Percentiles rank a stretch among this genome's conserved stretches.
Evolutionary conservation across 2,888 invertebrate genomes (phyloP).

Genomic region (Isotomurus palustris): DNA sequence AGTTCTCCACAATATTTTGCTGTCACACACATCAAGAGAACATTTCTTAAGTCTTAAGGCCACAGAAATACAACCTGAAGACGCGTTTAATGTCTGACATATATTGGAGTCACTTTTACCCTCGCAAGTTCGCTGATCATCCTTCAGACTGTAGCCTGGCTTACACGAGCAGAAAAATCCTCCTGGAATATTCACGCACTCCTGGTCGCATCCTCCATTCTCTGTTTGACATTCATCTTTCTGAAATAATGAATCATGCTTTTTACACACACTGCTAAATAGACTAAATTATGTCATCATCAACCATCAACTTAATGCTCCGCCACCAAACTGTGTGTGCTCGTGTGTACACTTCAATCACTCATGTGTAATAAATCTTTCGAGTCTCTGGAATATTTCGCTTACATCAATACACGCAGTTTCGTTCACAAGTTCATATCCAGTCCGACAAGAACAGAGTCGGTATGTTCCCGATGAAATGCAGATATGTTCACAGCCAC

Average conservation of each 20-base stretch:
- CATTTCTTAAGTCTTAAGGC: not conserved
- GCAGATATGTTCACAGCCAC: constrained; percentile 58
- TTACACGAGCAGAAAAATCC: constrained; percentile 60
- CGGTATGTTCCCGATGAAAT: constrained; percentile 55
- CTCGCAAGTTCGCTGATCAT: constrained; percentile 51
- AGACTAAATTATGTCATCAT: too few species aligned
- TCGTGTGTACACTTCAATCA: too few species aligned
- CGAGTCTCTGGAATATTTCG: too few species aligned
- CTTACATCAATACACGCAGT: constrained; percentile 55
- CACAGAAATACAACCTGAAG: not conserved
- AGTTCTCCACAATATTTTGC: constrained; percentile 44
- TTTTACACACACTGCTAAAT: too few species aligned
- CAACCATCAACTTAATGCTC: too few species aligned
- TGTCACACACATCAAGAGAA: constrained; percentile 8
- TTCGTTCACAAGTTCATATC: constrained; percentile 51
- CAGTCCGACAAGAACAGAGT: constrained; percentile 53
- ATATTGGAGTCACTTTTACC: too few species aligned
- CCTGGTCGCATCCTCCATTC: constrained; percentile 58
- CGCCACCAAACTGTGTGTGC: too few species aligned
- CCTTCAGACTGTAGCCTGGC: constrained; percentile 54
- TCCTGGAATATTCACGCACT: constrained; percentile 55
- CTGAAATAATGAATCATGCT: too few species aligned
- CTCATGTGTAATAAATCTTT: too few species aligned
- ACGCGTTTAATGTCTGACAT: too few species aligned
- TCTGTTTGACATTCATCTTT: constrained; percentile 59